Evolutionary conservation across 2,797 vertebrate species (phyloP).

Genomic region (Podarcis siculus): DNA sequence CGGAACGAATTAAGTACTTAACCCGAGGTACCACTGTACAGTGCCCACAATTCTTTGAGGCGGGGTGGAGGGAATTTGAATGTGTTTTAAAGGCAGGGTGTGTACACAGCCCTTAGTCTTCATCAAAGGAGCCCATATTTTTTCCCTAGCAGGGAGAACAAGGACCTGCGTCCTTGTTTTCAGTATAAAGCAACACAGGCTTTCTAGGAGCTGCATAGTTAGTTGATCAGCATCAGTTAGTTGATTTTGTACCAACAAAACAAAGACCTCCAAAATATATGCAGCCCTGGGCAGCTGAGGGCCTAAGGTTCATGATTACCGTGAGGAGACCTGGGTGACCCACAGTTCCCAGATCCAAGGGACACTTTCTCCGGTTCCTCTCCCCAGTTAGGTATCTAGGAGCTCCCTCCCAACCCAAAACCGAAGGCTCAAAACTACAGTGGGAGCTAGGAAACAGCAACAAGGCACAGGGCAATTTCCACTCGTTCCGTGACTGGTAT

Average conservation of each 20-base stretch:
- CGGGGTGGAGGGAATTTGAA: no score
- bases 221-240: no score
- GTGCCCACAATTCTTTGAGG: no score
- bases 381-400: no score
- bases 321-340: no score
- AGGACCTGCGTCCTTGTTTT: background rate
- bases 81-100: no score
- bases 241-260: background rate
- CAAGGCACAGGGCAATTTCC: no score
- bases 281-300: background rate
- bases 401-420: background rate
- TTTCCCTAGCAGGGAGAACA: background rate
- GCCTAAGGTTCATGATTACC: background rate
- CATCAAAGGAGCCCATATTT: background rate
- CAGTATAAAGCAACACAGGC: no score
- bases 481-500: background rate
- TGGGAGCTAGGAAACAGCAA: background rate
- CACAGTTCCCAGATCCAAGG: background rate
- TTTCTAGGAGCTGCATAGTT: no score
- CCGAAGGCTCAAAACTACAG: background rate
- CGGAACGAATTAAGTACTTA: no score
- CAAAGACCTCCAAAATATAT: background rate
- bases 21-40: no score
- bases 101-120: background rate
- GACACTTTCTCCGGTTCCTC: background rate